phyloP scores from a whole-genome alignment of 2,888 invertebrate genomes.

The Papilio demoleus region DNA sequence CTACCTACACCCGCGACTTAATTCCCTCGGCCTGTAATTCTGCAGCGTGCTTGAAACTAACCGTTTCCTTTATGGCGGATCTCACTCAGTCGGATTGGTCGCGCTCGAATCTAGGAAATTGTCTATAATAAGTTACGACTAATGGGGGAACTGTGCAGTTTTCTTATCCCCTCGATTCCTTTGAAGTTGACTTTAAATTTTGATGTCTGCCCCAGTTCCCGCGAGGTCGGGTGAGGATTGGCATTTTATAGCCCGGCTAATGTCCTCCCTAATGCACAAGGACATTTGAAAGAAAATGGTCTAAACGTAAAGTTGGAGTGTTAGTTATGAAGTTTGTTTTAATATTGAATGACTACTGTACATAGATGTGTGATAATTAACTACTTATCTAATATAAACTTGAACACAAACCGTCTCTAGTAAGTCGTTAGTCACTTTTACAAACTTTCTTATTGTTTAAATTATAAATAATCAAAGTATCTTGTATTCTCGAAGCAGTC shows the following conservation, averaged over 20 bases:
- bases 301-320: not conserved
- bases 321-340: conserved; percentile 19
- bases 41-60: conserved; percentile 59
- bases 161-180: conserved; percentile 62
- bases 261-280: not conserved
- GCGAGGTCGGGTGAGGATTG: conserved; percentile 38
- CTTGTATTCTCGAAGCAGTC: not conserved
- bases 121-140: conserved; percentile 72
- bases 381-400: not conserved
- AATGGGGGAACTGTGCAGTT: conserved; percentile 64
- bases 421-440: no score
- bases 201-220: conserved; percentile 55
- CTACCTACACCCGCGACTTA: conserved; percentile 53
- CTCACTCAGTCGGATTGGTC: conserved; percentile 76
- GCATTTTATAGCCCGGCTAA: conserved; percentile 46
- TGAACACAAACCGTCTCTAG: not conserved
- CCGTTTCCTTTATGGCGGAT: conserved; percentile 72
- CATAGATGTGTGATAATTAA: not conserved
- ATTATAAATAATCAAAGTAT: no score
- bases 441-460: no score
- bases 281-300: conserved; percentile 26
- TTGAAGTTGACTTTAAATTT: conserved; percentile 63
- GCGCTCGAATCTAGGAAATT: conserved; percentile 69
- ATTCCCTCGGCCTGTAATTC: conserved; percentile 57
- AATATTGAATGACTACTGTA: no score